Base-by-base conservation (phyloP, 2,797 vertebrate species). In the Hydrolagus colliei region DNA sequence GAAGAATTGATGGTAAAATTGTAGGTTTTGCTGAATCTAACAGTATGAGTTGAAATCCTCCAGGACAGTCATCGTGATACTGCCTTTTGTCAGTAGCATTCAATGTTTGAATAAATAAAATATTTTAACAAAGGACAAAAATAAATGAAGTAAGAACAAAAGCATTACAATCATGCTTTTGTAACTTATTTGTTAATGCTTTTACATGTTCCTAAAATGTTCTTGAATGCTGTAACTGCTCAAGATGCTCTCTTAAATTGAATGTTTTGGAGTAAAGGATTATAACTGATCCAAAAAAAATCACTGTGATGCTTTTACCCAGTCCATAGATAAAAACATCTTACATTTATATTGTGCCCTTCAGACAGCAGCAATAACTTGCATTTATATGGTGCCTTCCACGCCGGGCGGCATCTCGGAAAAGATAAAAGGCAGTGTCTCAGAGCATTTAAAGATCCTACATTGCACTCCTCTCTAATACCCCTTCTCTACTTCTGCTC, bases 31-130 rank as follows among this genome's bases (percentile, higher is more conserved):
- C 32, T 65, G 68, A 84, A 84, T 18, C 35, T 84, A 52, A 71
- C 79, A 35, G 68, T 82, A 67, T 71, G 32, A 71, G 16, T 27
- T 71, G 32, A 9, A 80, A 63, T 14, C 41, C 41, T 52, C 68
- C 79, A 32, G 32, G 79, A 68, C 68, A 84, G 68, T 84, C 79
- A 84, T 65, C 68, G 32, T 63, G 79, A 68, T 84, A 35, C 79
- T 71, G 79, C 79, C 13, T 84, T 84, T 84, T 67, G 32, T 41
- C 68, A 27, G 59, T 18, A 65, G 59, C 7, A 13, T 63, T 65
- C 78, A 20, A 27, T 84, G 65, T 71, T 84, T 65, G 68, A 84
- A 84, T 32, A 84, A 16, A 77, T 59, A 77, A 59, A 77, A 59
- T 18, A 76, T 61, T 52, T 6, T 18, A 9, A 84, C 32, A 41